These are phyloP conservation scores for Yponomeuta sedellus DNA, from an alignment of 2,888 invertebrate species.

Conservation along the genomic window DNA sequence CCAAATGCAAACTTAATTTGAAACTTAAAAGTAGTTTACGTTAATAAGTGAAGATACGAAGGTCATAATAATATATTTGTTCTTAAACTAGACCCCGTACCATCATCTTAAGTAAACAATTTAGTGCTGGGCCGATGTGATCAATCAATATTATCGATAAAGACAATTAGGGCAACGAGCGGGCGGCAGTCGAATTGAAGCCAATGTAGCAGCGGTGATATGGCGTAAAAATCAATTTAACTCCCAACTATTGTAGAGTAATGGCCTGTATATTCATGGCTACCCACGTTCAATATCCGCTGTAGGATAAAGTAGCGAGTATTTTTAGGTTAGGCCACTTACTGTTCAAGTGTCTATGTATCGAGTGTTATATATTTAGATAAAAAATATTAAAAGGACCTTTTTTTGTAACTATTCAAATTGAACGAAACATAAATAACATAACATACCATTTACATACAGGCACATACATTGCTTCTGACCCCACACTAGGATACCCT, in stretches of 20 bases:
- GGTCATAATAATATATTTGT: background rate
- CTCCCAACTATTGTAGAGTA: slow-evolving; percentile 13
- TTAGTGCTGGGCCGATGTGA: slow-evolving; percentile 36
- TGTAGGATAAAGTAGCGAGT: background rate
- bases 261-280: slow-evolving; percentile 13
- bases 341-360: too few species aligned
- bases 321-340: background rate
- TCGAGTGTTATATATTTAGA: too few species aligned
- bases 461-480: too few species aligned
- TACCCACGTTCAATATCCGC: slow-evolving; percentile 19
- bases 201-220: slow-evolving; percentile 19
- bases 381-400: too few species aligned
- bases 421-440: too few species aligned
- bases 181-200: slow-evolving; percentile 20
- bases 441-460: too few species aligned
- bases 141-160: slow-evolving; percentile 72
- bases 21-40: too few species aligned
- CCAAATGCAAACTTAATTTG: too few species aligned
- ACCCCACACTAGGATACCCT: too few species aligned
- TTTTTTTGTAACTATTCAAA: too few species aligned
- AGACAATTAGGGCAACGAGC: slow-evolving; percentile 49
- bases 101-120: slow-evolving; percentile 8
- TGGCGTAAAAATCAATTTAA: slow-evolving; percentile 23
- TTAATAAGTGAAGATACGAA: too few species aligned
- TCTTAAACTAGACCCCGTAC: background rate